Evolutionary conservation across 2,113 vertebrate species (phyloP), one percentile per base, ranked within the genome.

Genomic region (Taurulus bubalis): DNA sequence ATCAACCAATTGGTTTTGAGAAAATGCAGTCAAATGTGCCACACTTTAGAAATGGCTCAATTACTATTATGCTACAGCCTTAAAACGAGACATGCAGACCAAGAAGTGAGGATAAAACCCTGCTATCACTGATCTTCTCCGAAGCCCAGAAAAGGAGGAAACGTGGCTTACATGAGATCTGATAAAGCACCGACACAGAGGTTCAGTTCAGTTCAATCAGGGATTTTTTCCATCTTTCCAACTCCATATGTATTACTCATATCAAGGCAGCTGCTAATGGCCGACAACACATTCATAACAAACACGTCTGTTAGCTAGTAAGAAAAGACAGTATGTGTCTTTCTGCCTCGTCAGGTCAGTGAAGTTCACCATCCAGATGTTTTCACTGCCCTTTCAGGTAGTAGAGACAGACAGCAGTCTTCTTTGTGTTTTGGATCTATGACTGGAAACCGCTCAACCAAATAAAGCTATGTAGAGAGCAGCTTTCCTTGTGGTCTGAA

Each of bases 391-490:
- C 70, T 71, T 79, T 88, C 86, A 91, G 85, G 86, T 88, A 71
- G 85, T 32, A 69, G 67, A 87, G 76, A 93, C 86, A 86, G 69
- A 93, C 86, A 92, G 85, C 78, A 75, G 82, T 80, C 82, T 73
- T 76, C 85, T 91, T 85, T 90, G 89, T 90, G 64, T 83, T 77
- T 75, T 77, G 75, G 60, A 87, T 91, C 91, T 89, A 87, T 80
- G 83, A 86, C 83, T 90, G 82, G 80, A 94, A 91, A 92, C 71
- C 59, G 36, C 60, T 72, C 55, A 47, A n/a, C 56, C 88, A 92
- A 91, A 90, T 89, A 86, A 90, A 91, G 69, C 82, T 51, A 47
- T 34, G 71, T 58, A 82, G 79, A 85, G 73, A 78, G 79, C 59
- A 74, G 69, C 91, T 79, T 71, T 85, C 68, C 42, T 75, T 40